Conservation (phyloP, 92 coral and sea anemone genomes). For the Nematostella vectensis region DNA sequence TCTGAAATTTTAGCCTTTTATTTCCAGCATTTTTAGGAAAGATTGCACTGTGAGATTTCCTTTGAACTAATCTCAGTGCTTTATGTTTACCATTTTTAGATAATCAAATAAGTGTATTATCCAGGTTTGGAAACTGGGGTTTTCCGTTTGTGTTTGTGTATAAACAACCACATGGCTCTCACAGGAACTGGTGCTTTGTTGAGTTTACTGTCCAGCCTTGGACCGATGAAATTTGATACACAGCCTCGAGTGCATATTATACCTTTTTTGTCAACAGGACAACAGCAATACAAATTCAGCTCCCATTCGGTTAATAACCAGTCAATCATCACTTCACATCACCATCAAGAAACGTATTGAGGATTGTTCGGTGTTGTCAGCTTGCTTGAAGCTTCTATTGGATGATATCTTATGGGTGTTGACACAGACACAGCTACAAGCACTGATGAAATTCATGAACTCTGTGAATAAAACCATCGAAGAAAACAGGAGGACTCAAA, state of each 20-base stretch:
- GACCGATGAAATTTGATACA: no score
- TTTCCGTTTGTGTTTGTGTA: no score
- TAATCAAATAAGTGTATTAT: no score
- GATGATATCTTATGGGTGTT: conserved; percentile 95
- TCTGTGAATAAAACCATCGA: conserved; percentile 63
- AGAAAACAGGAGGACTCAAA: conserved; percentile 27
- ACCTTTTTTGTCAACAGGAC: conserved; percentile 32
- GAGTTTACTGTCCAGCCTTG: no score
- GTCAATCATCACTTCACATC: conserved; percentile 76
- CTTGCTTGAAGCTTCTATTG: conserved; percentile 70
- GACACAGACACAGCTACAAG: conserved; percentile 80
- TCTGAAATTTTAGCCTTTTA: neutral
- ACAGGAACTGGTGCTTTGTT: no score
- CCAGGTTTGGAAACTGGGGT: no score
- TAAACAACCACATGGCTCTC: no score
- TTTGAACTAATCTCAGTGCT: no score
- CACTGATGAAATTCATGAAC: conserved; percentile 50
- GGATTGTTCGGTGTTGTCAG: conserved; percentile 90
- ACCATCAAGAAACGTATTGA: conserved; percentile 87
- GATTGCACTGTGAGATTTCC: no score
- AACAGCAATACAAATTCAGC: conserved; percentile 36
- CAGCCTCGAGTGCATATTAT: no score
- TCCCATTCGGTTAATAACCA: conserved; percentile 89
- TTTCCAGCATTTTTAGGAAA: no score
- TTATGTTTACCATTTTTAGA: no score